These are phyloP conservation scores for Hyperoodon ampullatus DNA, from an alignment of 2,113 vertebrate species.

Conservation along the genomic window DNA sequence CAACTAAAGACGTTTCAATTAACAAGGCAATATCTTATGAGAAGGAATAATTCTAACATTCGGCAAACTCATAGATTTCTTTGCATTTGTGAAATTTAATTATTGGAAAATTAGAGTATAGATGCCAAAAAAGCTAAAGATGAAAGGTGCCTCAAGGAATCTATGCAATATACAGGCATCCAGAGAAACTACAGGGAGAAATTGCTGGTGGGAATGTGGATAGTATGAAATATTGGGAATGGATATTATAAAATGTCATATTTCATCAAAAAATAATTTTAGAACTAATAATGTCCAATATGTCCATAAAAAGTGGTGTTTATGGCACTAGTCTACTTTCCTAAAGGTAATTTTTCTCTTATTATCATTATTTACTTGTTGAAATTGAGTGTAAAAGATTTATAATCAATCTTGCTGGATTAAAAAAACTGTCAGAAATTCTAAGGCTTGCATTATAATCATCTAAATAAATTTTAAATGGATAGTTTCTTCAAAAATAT, in stretches of 20 bases:
- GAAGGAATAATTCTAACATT: conserved; percentile 10
- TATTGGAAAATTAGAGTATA: conserved; percentile 67
- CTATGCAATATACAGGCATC: conserved; percentile 44
- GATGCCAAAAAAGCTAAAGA: conserved; percentile 47
- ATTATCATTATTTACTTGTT: background rate
- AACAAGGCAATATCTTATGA: conserved; percentile 57
- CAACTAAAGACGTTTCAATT: conserved; percentile 76
- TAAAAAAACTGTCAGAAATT: background rate
- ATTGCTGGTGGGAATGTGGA: background rate
- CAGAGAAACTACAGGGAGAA: background rate
- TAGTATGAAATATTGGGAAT: background rate
- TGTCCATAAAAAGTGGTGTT: background rate
- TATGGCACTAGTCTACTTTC: background rate
- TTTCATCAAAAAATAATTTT: conserved; percentile 5
- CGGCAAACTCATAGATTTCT: conserved; percentile 60
- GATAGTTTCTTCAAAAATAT: background rate
- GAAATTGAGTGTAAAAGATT: background rate
- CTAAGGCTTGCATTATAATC: background rate
- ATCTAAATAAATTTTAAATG: background rate
- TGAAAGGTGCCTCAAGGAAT: conserved; percentile 27
- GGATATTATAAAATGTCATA: background rate
- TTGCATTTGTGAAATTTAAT: conserved; percentile 70
- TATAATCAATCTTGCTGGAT: background rate
- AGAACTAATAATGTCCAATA: background rate
- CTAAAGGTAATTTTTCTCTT: background rate